Evolutionary conservation across 2,797 vertebrate species (phyloP).

Genomic region (Acanthurus tractus): DNA sequence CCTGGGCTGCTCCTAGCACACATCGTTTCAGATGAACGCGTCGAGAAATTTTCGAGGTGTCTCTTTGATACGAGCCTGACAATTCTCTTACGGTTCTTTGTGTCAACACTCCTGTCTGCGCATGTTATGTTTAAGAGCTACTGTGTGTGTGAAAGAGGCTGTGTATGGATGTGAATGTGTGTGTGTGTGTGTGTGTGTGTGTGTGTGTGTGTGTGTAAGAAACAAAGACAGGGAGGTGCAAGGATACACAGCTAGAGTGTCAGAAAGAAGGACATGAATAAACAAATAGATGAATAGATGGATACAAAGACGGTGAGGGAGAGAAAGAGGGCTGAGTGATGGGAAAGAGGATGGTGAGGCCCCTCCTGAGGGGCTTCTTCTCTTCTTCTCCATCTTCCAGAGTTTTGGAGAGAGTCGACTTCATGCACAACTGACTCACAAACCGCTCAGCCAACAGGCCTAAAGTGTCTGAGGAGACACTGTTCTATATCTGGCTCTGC

Average conservation of each 20-base stretch:
- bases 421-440: conserved; percentile 63
- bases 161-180: conserved; percentile 20
- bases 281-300: conserved; percentile 69
- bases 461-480: conserved; percentile 43
- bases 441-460: conserved; percentile 58
- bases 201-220: conserved; percentile 23
- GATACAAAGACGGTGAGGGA: conserved; percentile 62
- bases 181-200: conserved; percentile 4
- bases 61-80: conserved; percentile 60
- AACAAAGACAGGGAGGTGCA: conserved; percentile 30
- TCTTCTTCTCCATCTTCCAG: conserved; percentile 45
- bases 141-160: conserved; percentile 30
- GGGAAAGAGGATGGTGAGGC: conserved; percentile 55
- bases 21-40: conserved; percentile 51
- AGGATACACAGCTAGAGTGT: conserved; percentile 47
- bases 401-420: conserved; percentile 54
- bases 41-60: conserved; percentile 51
- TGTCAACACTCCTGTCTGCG: conserved; percentile 54
- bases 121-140: conserved; percentile 30
- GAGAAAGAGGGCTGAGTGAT: conserved; percentile 51
- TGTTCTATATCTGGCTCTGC: conserved; percentile 45
- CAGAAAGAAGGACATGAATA: conserved; percentile 65
- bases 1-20: conserved; percentile 49
- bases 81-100: conserved; percentile 48
- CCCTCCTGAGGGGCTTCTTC: conserved; percentile 49